Conservation (phyloP, 2,113 vertebrate species). For the Aphelocoma coerulescens region DNA sequence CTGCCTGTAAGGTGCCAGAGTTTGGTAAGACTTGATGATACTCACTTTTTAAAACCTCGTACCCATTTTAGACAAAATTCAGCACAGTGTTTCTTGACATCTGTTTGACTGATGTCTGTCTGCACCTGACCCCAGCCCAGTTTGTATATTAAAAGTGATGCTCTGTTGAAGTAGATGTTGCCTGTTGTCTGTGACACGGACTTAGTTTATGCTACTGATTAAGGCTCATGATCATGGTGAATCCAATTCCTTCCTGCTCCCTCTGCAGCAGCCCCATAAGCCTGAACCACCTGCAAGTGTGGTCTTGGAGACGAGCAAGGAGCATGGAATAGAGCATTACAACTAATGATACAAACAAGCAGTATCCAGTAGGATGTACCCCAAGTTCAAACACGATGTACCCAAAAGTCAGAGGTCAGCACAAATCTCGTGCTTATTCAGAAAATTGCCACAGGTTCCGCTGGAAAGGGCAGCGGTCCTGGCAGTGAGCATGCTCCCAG, state of each 20-base stretch:
- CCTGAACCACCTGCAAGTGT: not conserved
- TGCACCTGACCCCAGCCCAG: not conserved
- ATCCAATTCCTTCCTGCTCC: not conserved
- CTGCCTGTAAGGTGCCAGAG: not conserved
- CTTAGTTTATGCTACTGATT: not conserved
- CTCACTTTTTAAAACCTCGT: not conserved
- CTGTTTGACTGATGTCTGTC: not conserved
- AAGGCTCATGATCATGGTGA: not conserved
- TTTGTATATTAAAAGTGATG: not conserved
- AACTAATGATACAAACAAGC: not conserved
- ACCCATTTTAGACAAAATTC: not conserved
- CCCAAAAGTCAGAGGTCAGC: not conserved
- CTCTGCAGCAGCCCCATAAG: not conserved
- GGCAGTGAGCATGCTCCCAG: fast-evolving
- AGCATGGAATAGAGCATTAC: not conserved
- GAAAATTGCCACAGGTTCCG: not conserved
- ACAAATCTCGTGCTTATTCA: fast-evolving
- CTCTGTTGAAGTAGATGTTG: not conserved
- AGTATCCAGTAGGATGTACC: not conserved
- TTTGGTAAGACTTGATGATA: not conserved
- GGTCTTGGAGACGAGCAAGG: not conserved
- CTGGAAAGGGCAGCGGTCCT: not conserved
- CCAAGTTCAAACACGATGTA: not conserved
- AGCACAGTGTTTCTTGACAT: not conserved
- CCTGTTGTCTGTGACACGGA: not conserved